Evolutionary conservation across 2,888 invertebrate genomes (phyloP).

Genomic region (Rhogogaster chlorosoma): DNA sequence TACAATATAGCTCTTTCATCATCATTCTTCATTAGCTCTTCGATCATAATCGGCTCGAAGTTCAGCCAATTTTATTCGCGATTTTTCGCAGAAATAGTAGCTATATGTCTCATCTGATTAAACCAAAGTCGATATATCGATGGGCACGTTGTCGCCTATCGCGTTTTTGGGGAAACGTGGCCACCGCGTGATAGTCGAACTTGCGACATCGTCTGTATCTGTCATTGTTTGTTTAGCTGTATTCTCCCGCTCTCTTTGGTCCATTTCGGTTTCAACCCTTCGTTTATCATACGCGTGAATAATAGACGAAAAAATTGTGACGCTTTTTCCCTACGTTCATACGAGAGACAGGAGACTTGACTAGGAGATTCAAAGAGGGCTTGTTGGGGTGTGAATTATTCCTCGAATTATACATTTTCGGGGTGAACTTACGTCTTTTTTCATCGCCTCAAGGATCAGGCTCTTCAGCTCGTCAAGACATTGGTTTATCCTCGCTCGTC

Average conservation of each 20-base stretch:
- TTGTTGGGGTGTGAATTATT: not conserved
- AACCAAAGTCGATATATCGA: not conserved
- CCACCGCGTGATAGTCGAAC: not conserved
- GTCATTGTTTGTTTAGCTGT: not conserved
- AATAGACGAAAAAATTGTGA: not conserved
- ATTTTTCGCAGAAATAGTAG: not conserved
- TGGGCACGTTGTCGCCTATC: not conserved
- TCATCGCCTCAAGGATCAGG: constrained; percentile 90
- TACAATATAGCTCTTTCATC: not conserved
- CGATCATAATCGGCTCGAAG: not conserved
- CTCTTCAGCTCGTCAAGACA: constrained; percentile 93
- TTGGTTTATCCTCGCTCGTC: constrained; percentile 94
- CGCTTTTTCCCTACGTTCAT: not conserved
- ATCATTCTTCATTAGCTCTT: not conserved
- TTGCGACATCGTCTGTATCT: not conserved
- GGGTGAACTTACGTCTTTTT: constrained; percentile 90
- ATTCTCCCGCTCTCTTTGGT: not conserved
- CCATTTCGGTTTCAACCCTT: not conserved
- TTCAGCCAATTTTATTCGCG: not conserved
- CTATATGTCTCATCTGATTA: not conserved
- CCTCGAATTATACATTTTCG: not conserved
- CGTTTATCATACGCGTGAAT: not conserved
- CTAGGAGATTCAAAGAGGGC: not conserved
- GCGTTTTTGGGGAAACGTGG: constrained; percentile 5
- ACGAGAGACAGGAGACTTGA: not conserved